Evolutionary conservation across 2,888 invertebrate genomes (phyloP), one percentile per base, ranked within the genome.

Genomic region (Calameuta pallipes): DNA sequence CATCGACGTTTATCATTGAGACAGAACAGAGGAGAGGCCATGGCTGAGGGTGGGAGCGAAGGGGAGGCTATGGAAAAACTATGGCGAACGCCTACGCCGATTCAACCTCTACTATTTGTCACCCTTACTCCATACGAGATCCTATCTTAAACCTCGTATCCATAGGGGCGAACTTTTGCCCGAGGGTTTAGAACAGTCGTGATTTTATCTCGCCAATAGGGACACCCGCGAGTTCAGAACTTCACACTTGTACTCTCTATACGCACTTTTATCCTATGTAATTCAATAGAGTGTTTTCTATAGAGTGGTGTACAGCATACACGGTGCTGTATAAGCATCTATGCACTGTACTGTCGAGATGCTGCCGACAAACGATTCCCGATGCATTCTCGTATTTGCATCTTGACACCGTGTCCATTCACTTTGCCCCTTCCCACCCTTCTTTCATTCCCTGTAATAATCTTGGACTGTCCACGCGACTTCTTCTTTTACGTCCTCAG

Each of bases 51-150:
- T n/a, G 35, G 75, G 36, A 11, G 30, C 13, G 35, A 69, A 75
- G 36, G 41, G 75, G 23, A 75, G 30, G 69, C 23, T 11, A 30
- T 35, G 23, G 37, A 70, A 78, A 76, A 76, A 77, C 74, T 71
- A 41, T 41, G 41, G 34, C 78, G 41, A 23, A 41, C 34, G 36
- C 74, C 36, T 36, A 75, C 70, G 34, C 75, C 23, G 56, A 56
- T 56, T 56, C 56, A 56, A 56, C 23, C 56, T 56, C 23, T 31
- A 31, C 76, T 78, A 78, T 78, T 78, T 78, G 78, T 78, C 78
- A 76, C 78, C 76, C 56, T 56, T 41, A 23, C 56, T 23, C 56
- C 23, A 23, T 56, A 56, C 23, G 9, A 56, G 56, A 56, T 56
- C 9, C 9, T 56, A 56, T 56, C 56, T 56, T 56, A 56, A 23